Evolutionary conservation across 1,140 invertebrate genomes (phyloP), one percentile per base, ranked within the genome.

Genomic region (Drosophila willistoni): DNA sequence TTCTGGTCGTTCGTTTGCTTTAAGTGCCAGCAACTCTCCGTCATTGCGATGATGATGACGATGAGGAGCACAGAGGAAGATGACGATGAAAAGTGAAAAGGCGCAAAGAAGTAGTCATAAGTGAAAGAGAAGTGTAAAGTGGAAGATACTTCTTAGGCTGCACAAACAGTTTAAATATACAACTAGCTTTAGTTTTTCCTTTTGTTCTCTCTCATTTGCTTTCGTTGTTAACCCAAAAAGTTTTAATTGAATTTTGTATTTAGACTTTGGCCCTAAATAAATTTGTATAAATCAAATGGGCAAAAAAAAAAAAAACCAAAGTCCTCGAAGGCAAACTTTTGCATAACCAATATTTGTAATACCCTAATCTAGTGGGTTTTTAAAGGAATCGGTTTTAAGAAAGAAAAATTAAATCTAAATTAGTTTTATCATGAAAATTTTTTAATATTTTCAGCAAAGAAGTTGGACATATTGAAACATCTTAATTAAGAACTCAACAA

Each of bases 221-320:
- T 4, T 19, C 14, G 39, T 57, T 47, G 56, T 69, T 76, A 78
- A 54, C 29, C 64, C 59, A 64, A 41, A 36, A 69, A 64, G 17
- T 79, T 77, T 67, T 71, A 77, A 71, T 77, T 73, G 47, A 80
- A 64, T 68, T 75, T 77, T 69, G 33, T 39, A 41, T 39, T 42
- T 19, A 60, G 36, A 41, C 14, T 10, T 29, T 57, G 47, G 61
- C 29, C 68, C 68, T 75, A 65, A 64, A 60, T 39, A 60, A 41
- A 56, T 17, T 33, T 74, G 68, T 70, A 64, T 51, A 56, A 62
- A 64, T 39, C 10, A 41, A 42, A 22, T 17, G 33, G 14, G 17
- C 7, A 12, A 51, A 51, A 47, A 19, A 47, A 47, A 47, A 51
- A 51, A n/a, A n/a, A 10, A 12, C 44, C 44, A 22, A 9, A 3